phyloP scores from a whole-genome alignment of 2,113 vertebrate species.

The Micronycteris hirsuta region DNA sequence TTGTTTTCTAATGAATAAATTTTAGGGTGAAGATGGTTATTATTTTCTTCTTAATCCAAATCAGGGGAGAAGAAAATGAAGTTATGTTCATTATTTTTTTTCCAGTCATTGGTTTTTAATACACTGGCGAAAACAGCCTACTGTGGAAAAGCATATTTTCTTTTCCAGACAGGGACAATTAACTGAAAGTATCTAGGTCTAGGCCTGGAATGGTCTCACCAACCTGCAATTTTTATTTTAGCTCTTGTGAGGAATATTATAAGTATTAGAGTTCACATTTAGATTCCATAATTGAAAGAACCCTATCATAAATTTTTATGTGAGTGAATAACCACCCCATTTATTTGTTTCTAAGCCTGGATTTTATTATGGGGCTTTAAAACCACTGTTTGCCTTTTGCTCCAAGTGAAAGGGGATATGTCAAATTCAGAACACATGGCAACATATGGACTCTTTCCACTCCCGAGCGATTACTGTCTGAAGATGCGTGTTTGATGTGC shows the following conservation, averaged over 20 bases:
- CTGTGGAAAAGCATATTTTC: background rate
- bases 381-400: background rate
- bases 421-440: background rate
- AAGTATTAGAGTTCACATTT: background rate
- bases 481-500: background rate
- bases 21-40: background rate
- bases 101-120: background rate
- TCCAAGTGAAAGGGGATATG: background rate
- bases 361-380: background rate
- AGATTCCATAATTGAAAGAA: background rate
- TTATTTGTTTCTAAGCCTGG: slow-evolving; percentile 26
- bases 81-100: background rate
- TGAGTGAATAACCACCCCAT: background rate
- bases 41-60: background rate
- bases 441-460: background rate
- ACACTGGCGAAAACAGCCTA: background rate
- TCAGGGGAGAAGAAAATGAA: background rate
- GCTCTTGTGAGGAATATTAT: background rate
- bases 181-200: background rate
- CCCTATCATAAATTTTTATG: background rate
- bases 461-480: background rate
- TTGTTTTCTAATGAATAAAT: background rate
- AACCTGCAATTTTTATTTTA: background rate
- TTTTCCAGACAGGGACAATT: slow-evolving; percentile 21
- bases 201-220: background rate